phyloP scores from a whole-genome alignment of 2,797 vertebrate genomes.

The Danio choprae region DNA sequence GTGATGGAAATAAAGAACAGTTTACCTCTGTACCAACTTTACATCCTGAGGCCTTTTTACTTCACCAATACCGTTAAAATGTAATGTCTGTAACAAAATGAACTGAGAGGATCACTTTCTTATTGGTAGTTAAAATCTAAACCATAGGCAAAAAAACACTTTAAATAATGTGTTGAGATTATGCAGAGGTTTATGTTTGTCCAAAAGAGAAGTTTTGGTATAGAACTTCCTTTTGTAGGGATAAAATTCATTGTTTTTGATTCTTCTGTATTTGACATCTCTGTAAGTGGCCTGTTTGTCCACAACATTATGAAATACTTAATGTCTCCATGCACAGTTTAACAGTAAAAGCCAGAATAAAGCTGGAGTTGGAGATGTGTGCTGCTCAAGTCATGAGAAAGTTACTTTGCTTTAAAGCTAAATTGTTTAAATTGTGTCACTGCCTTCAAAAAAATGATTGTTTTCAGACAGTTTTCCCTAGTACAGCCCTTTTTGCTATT shows the following conservation, averaged over 20 bases:
- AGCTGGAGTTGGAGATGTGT: not conserved
- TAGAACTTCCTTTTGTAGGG: slow-evolving; percentile 17
- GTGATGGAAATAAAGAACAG: not conserved
- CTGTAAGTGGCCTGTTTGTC: slow-evolving; percentile 39
- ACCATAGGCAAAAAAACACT: not conserved
- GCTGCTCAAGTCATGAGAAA: not conserved
- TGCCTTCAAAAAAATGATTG: not conserved
- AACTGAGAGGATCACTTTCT: not conserved
- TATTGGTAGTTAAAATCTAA: not conserved
- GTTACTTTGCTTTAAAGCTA: not conserved
- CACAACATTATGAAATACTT: slow-evolving; percentile 33
- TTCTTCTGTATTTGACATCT: slow-evolving; percentile 29
- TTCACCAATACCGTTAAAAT: not conserved
- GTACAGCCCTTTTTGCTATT: not conserved
- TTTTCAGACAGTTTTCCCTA: slow-evolving; percentile 12
- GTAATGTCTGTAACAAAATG: not conserved
- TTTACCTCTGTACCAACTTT: not conserved
- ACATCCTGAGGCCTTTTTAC: not conserved
- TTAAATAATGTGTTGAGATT: not conserved
- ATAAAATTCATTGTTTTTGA: not conserved
- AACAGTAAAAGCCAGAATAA: not conserved
- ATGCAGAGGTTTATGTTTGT: not conserved
- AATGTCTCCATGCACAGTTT: not conserved
- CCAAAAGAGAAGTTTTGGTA: not conserved
- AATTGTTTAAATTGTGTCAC: not conserved